Conservation (phyloP, 1,140 invertebrate species). For the Pemphigus obesinymphae region DNA sequence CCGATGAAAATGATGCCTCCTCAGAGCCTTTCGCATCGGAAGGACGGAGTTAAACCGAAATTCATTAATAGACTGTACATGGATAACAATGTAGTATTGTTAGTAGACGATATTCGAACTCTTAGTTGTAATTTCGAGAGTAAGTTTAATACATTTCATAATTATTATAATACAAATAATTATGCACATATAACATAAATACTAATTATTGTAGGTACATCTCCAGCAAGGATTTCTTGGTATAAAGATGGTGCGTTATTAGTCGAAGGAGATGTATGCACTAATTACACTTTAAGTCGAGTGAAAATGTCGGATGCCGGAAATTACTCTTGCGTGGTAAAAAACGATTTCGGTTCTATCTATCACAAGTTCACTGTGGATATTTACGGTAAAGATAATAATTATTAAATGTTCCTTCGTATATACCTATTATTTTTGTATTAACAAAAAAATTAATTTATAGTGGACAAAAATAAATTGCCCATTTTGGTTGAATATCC, state of each 20-base stretch:
- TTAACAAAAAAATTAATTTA: background rate
- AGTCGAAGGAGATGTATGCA: background rate
- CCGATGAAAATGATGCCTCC: background rate
- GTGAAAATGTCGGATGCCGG: conserved; percentile 60
- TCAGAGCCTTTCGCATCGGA: conserved; percentile 16
- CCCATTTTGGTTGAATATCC: conserved; percentile 47
- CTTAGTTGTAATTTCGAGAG: conserved; percentile 21
- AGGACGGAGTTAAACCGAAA: conserved; percentile 16
- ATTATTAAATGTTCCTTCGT: background rate
- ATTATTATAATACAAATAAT: background rate
- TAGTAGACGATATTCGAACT: background rate
- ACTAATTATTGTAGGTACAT: background rate
- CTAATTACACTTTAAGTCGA: conserved; percentile 2
- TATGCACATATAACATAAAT: background rate
- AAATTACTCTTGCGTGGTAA: conserved; percentile 79
- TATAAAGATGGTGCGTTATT: background rate
- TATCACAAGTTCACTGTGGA: conserved; percentile 67
- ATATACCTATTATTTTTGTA: background rate
- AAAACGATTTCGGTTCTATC: conserved; percentile 72
- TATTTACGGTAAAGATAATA: conserved; percentile 61
- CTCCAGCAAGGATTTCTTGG: background rate
- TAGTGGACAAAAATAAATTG: conserved; percentile 44
- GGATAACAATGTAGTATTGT: background rate
- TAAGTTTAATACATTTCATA: background rate
- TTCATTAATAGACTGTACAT: background rate